Base-by-base conservation (phyloP, 35 echinoderm and acorn worm species). In the Ophiothrix spiculata region DNA sequence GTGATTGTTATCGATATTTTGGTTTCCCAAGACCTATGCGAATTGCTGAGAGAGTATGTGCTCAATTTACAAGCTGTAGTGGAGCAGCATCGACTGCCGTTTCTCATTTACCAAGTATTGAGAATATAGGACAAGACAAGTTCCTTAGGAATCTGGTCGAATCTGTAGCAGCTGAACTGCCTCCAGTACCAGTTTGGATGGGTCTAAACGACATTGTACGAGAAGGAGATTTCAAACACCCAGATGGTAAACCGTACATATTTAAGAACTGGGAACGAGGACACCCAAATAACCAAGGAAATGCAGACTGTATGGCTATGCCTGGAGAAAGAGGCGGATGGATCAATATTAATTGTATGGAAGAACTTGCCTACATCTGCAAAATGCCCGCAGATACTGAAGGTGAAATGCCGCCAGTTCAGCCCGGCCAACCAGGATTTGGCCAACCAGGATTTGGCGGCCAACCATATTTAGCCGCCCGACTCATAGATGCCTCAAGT, bases 1-100 rank as follows among this genome's bases (percentile, higher is more conserved):
- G 60, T 2, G 23, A 6, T 12, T 69, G 60, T n/a, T 69, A 12
- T 25, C 60, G 60, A 69, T 69, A 15, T 69, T 69, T 69, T 25
- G 60, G 60, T 69, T 69, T 69, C 25, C 60, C 60, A 69, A 69
- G 60, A 69, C 60, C 60, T 69, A 69, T 69, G 60, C 60, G 60
- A 69, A 69, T 69, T 15, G 60, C 60, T 2, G 60, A 69, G 60
- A 69, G 60, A 69, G 60, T 69, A n/a, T 69, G 60, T 69, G 60
- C 60, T 12, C 60, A 69, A 69, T 69, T 69, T 28, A 69, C 60
- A 15, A 69, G 60, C 29, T 69, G 60, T 69, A 69, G 60, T 28
- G 60, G 29, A 25, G 25, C 60, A 2, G 60, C 16, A 1, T 4
- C 60, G 1, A 69, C 60, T n/a, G 60, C 60, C 8, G 60, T 69